Evolutionary conservation across 2,113 vertebrate species (phyloP).

Genomic region (Aleadryas rufinucha): DNA sequence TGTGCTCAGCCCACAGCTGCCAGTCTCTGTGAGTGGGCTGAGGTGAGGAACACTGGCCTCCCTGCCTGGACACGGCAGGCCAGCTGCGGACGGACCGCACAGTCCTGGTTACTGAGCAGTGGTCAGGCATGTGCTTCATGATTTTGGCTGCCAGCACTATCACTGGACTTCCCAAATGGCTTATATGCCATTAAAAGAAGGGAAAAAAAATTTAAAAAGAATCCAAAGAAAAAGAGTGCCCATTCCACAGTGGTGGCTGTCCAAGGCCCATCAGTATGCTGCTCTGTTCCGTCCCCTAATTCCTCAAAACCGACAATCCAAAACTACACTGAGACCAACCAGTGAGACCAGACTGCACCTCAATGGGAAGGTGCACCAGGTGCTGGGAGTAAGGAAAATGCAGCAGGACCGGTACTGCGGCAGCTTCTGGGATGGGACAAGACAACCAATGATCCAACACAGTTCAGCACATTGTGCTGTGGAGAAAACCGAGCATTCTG

Average conservation of each 20-base stretch:
- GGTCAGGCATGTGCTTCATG: background rate
- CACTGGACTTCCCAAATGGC: background rate
- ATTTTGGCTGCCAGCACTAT: background rate
- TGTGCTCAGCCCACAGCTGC: background rate
- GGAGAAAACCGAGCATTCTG: background rate
- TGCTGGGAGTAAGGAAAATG: background rate
- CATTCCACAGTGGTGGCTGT: background rate
- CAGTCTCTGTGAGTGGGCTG: background rate
- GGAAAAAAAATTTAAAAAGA: background rate
- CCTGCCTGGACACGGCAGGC: background rate
- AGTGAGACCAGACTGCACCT: background rate
- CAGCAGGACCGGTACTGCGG: background rate
- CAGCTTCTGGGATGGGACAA: background rate
- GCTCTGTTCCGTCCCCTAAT: background rate
- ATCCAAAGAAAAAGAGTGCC: background rate
- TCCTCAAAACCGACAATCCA: background rate
- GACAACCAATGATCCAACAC: background rate
- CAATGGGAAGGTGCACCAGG: background rate
- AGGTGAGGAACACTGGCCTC: background rate
- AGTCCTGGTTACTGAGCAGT: background rate
- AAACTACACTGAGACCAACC: background rate
- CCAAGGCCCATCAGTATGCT: background rate
- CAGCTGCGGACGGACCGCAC: fast-evolving
- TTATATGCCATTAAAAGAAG: background rate
- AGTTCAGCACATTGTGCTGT: background rate